Base-by-base conservation (phyloP, 1,140 invertebrate species). In the Macrobrachium rosenbergii region DNA sequence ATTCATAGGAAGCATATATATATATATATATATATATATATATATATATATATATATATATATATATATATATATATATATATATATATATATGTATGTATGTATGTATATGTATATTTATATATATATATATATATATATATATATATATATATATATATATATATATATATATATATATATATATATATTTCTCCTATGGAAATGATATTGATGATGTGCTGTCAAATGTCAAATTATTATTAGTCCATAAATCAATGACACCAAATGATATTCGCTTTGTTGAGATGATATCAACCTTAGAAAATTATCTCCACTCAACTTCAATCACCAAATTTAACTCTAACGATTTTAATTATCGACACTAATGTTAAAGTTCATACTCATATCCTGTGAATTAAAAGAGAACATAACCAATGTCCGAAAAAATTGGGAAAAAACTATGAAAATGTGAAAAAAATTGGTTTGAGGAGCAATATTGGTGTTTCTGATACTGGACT, bases 121-220 rank as follows among this genome's bases (percentile, higher is more conserved):
- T 67, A 67, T 67, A 67, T 28, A 67, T 67, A 67, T 67, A 67
- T 67, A 67, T 67, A 67, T 67, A 67, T 28, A 67, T 67, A 67
- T 67, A 67, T 67, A 67, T 67, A 67, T 67, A 28, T 67, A 67
- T 67, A 67, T 67, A 67, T 67, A 67, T 67, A 67, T 67, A 67
- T 67, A 67, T 67, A 67, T 67, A 63, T 21, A 67, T 67, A 67
- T 67, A 67, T 67, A 17, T 67, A 67, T 67, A 67, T 67, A 5
- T 67, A 67, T 67, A 67, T 67, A 67, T 67, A 67, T 67, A 67
- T 67, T 67, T 21, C 16, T 8, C 16, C 8, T 14, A 67, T 67
- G 23, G 17, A 14, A 72, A 72, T 72, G 69, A 72, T 72, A 19
- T 12, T 69, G 17, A 17, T 67, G 64, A n/a, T 52, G 52, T 52